A percentile compares a stretch with the other conserved stretches of the same genome.
phyloP scores from a whole-genome alignment of 2,113 vertebrate species.

The Psephotus haematonotus region DNA sequence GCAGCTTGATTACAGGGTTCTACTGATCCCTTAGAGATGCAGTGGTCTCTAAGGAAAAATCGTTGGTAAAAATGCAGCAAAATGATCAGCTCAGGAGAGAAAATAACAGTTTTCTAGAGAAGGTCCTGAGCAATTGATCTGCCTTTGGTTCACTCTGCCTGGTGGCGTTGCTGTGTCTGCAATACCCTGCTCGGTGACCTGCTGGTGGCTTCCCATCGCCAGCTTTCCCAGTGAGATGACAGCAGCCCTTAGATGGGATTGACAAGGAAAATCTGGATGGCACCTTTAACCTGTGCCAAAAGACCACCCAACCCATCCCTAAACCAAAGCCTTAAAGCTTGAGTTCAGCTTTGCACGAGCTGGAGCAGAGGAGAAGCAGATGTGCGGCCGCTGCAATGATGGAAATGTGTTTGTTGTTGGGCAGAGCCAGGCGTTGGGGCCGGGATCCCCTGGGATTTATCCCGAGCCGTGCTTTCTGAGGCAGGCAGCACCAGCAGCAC shows the following conservation, averaged over 20 bases:
- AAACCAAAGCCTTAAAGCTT: fast-evolving
- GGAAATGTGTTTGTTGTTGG: not conserved
- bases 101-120: not conserved
- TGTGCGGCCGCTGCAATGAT: not conserved
- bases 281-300: not conserved
- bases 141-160: not conserved
- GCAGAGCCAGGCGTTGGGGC: not conserved
- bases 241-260: not conserved
- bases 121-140: not conserved
- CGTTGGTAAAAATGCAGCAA: not conserved
- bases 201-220: not conserved
- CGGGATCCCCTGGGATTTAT: not conserved
- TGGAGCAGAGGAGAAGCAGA: not conserved
- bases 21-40: not conserved
- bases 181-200: not conserved
- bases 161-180: not conserved
- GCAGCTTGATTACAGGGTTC: not conserved
- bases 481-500: not conserved
- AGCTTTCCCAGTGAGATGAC: not conserved
- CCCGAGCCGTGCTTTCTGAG: not conserved
- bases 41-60: not conserved
- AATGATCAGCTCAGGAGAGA: not conserved
- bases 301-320: not conserved
- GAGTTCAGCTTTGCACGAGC: not conserved
- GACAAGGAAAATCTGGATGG: not conserved